Evolutionary conservation across 2,113 vertebrate species (phyloP).

Genomic region (Ptilonorhynchus violaceus): DNA sequence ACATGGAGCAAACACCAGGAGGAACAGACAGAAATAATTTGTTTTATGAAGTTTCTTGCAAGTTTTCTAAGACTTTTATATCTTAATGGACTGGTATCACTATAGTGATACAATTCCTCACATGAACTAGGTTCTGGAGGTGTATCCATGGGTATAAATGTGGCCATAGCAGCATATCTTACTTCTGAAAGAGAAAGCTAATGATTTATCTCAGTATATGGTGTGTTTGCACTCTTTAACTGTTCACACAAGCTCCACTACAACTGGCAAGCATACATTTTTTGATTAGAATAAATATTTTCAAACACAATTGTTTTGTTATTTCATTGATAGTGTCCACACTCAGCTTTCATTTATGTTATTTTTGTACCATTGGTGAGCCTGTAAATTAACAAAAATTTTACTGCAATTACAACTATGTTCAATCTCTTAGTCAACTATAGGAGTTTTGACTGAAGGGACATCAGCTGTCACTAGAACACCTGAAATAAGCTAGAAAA

Average conservation of each 20-base stretch:
- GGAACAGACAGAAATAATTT: background rate
- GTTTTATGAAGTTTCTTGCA: background rate
- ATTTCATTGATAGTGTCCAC: background rate
- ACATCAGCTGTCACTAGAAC: background rate
- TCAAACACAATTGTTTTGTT: background rate
- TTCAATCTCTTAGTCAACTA: background rate
- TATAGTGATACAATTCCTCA: background rate
- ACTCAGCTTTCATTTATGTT: background rate
- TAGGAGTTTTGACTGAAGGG: background rate
- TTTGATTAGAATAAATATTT: background rate
- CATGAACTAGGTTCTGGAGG: background rate
- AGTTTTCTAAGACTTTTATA: background rate
- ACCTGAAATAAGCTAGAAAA: background rate
- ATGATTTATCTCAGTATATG: background rate
- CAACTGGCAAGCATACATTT: rapidly evolving
- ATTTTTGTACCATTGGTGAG: background rate
- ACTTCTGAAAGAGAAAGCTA: background rate
- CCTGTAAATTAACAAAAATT: background rate
- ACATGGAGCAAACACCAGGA: background rate
- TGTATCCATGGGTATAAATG: background rate
- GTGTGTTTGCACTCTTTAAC: background rate
- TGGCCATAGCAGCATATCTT: background rate
- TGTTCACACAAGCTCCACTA: background rate
- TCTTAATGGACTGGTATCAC: background rate
- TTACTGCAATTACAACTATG: background rate